phyloP scores from a whole-genome alignment of 2,888 invertebrate species.

The Chaetoderma sp. region DNA sequence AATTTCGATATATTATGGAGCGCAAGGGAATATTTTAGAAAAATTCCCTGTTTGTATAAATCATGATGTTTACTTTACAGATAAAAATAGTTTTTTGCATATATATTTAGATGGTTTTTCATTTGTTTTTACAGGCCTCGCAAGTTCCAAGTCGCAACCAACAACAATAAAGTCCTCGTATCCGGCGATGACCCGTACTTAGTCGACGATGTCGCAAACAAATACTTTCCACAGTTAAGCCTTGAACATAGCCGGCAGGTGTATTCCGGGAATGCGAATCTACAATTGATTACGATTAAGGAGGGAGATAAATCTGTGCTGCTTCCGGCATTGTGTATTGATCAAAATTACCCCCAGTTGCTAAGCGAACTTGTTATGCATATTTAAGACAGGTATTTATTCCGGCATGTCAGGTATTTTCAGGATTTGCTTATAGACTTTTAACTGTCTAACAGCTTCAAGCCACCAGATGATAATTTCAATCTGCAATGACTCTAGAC shows the following conservation, averaged over 20 bases:
- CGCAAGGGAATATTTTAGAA: too few relatives aligned
- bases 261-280: slow-evolving; percentile 47
- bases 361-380: slow-evolving; percentile 72
- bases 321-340: slow-evolving; percentile 69
- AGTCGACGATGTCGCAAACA: slow-evolving; percentile 67
- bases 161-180: slow-evolving; percentile 50
- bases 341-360: slow-evolving; percentile 72
- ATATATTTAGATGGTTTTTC: too few relatives aligned
- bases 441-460: too few relatives aligned
- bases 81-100: too few relatives aligned
- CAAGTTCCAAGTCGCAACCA: slow-evolving; percentile 41
- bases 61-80: too few relatives aligned
- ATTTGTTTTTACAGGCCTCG: slow-evolving; percentile 46
- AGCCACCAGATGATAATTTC: too few relatives aligned
- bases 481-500: too few relatives aligned
- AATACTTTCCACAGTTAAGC: slow-evolving; percentile 68
- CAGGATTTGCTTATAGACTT: too few relatives aligned
- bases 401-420: neutral
- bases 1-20: too few relatives aligned
- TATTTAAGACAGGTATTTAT: slow-evolving; percentile 47
- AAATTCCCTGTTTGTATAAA: too few relatives aligned
- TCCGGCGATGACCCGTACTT: slow-evolving; percentile 72
- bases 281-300: slow-evolving; percentile 65
- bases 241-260: slow-evolving; percentile 46
- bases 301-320: slow-evolving; percentile 69